Evolutionary conservation across 2,797 vertebrate genomes (phyloP), one percentile per base, ranked within the genome.

Genomic region (Acipenser ruthenus): DNA sequence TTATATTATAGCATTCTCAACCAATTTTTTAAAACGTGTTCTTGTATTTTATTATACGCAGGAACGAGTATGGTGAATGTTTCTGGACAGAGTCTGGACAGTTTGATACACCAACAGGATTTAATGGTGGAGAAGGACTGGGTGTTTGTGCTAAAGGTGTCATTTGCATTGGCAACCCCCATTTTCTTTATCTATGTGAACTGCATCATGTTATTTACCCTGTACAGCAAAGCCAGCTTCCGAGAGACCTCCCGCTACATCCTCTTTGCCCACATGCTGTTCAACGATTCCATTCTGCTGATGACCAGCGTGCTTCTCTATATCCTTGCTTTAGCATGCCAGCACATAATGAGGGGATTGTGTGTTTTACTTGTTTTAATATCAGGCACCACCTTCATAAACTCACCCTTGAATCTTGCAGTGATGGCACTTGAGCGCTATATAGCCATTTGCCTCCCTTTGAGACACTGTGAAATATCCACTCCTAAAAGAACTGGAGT

Each of bases 341-440:
- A 80, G 0, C 23, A 0, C 2, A 1, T 86, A 8, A 63, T 62
- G 0, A 78, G 68, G 65, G 59, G 69, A n/a, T 8, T 71, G 0
- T 88, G 85, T 69, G 68, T 71, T 2, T 0, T 74, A 6, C 49
- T 84, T 0, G 2, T 9, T 1, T n/a, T 76, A 12, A 2, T 79
- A 0, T 10, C 51, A 0, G 2, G 7, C 5, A 64, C 81, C 6
- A 64, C 68, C 0, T 74, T 23, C 1, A 12, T 3, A 0, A 71
- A 80, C 5, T 74, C 80, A 8, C 83, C 84, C 51, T 68, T 86
- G 15, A 87, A 75, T 1, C 74, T 88, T 67, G 74, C 79, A n/a
- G n/a, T 82, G 65, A 88, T 88, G 84, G 80, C 81, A 59, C 56
- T 86, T 49, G 86, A 88, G 71, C 81, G 82, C 8, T 88, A 76